Conservation (phyloP, 2,797 vertebrate genomes). For the Tiaroga cobitis region DNA sequence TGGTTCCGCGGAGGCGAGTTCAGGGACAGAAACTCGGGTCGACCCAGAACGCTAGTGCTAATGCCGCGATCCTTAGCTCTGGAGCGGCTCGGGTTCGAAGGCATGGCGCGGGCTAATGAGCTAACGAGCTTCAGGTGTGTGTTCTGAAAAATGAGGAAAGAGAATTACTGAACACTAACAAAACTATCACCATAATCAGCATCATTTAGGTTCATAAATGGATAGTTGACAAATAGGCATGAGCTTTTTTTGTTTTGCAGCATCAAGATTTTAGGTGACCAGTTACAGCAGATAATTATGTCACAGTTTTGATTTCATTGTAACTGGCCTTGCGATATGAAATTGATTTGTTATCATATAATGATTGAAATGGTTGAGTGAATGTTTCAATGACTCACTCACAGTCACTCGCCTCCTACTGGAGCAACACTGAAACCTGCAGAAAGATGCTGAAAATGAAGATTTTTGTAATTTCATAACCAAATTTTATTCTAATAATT, state of each 20-base stretch:
- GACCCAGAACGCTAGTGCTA: constrained; percentile 84
- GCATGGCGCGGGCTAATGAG: constrained; percentile 76
- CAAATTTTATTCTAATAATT: not conserved
- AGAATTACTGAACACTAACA: constrained; percentile 17
- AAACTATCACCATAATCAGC: too few species aligned
- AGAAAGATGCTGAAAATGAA: not conserved
- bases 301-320: not conserved
- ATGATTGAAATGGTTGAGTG: not conserved
- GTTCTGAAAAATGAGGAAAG: constrained; percentile 18
- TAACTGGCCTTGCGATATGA: not conserved
- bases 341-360: not conserved
- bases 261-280: not conserved
- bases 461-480: too few species aligned
- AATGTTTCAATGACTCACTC: not conserved
- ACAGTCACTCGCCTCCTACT: not conserved
- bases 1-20: constrained; percentile 80
- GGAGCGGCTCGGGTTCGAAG: constrained; percentile 81
- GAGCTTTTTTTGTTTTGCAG: not conserved
- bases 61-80: constrained; percentile 82
- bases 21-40: constrained; percentile 94
- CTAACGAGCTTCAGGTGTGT: not conserved
- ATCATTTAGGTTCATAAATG: not conserved
- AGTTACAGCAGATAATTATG: not conserved
- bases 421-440: not conserved
- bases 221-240: not conserved